A percentile compares a stretch with the other conserved stretches of the same genome.
phyloP scores from a whole-genome alignment of 2,888 invertebrate genomes.

The Frankliniella intonsa region DNA sequence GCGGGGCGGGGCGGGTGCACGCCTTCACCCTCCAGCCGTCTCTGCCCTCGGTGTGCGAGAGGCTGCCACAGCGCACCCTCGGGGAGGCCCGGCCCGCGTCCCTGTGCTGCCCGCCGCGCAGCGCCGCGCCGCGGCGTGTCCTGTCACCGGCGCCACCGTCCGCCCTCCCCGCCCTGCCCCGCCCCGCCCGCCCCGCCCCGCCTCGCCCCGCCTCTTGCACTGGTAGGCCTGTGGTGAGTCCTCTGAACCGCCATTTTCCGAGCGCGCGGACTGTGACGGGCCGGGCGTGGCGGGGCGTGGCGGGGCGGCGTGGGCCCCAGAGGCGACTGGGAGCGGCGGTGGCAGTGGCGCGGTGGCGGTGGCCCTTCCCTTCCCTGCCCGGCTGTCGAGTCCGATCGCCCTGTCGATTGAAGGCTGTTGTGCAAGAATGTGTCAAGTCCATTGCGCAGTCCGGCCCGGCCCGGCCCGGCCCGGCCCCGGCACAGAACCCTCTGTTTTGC shows the following conservation, averaged over 20 bases:
- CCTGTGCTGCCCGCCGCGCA: no score
- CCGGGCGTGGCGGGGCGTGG: neutral
- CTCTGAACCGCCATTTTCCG: conserved; percentile 17
- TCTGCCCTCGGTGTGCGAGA: no score
- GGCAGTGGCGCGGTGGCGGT: no score
- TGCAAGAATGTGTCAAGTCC: conserved; percentile 22
- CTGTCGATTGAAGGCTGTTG: neutral
- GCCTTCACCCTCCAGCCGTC: neutral
- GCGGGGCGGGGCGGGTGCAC: no score
- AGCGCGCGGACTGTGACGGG: conserved; percentile 21
- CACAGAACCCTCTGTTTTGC: no score
- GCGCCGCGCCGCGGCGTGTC: neutral
- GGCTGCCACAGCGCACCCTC: no score
- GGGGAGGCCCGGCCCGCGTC: no score
- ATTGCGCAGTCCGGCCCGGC: neutral
- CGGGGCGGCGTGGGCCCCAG: neutral
- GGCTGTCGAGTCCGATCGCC: neutral
- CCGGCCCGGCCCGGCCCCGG: no score
- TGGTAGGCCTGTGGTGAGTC: neutral
- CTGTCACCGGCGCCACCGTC: neutral
- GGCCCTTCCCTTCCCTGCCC: neutral
- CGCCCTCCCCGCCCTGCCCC: neutral
- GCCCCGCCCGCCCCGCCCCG: neutral
- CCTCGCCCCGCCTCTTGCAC: neutral
- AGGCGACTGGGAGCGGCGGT: no score